Evolutionary conservation across 30 jellyfish, hydroid and myxozoan species (phyloP).

Genomic region (Chironex yamaguchii): DNA sequence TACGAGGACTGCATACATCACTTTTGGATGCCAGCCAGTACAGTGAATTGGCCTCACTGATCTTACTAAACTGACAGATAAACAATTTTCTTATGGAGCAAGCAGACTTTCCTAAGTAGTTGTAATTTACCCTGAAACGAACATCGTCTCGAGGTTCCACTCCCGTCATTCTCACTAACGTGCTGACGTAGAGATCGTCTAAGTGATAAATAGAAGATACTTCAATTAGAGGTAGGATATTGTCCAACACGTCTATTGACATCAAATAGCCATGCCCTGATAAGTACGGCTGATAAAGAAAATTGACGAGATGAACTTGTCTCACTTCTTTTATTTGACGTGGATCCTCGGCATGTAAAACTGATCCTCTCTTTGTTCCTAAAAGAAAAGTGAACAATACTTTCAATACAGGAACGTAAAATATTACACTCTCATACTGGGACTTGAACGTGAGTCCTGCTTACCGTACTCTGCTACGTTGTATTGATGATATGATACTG

Average conservation of each 20-base stretch:
- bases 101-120: neutral
- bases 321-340: neutral
- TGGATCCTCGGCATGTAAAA: neutral
- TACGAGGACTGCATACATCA: no score
- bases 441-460: no score
- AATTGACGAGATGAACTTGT: neutral
- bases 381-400: no score
- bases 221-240: neutral
- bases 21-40: neutral
- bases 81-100: neutral
- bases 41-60: neutral
- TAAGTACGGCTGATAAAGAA: neutral
- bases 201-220: neutral
- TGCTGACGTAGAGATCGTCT: neutral
- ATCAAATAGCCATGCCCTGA: neutral
- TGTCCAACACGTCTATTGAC: neutral
- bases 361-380: neutral
- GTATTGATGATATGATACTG: no score
- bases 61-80: neutral
- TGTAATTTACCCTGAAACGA: neutral
- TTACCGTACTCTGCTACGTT: no score
- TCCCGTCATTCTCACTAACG: neutral
- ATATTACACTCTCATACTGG: no score
- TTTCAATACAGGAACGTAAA: no score
- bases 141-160: neutral